phyloP scores from a whole-genome alignment of 2,888 invertebrate genomes.

The Aphidoletes aphidimyza region DNA sequence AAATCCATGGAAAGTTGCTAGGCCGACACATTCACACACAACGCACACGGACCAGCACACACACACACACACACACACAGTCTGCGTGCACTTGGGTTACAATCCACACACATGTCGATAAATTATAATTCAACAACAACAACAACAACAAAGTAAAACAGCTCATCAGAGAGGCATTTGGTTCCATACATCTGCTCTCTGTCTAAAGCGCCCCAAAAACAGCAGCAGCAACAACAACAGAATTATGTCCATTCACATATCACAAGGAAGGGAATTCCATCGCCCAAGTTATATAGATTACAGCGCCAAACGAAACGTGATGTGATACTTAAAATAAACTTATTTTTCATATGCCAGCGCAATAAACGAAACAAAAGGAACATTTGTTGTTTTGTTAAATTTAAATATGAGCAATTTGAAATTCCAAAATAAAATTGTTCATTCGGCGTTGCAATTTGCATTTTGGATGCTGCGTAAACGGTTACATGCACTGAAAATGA shows the following conservation, averaged over 20 bases:
- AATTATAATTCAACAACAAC: too few relatives aligned
- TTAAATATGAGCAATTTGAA: background rate
- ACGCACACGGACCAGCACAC: background rate
- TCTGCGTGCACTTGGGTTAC: background rate
- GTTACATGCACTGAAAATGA: conserved; percentile 35
- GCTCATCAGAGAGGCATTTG: conserved; percentile 23
- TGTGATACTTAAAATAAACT: conserved; percentile 29
- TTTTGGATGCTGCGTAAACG: background rate
- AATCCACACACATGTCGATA: background rate
- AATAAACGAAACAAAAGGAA: background rate
- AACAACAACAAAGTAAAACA: background rate
- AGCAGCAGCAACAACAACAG: background rate
- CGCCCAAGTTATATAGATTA: background rate
- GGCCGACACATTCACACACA: background rate
- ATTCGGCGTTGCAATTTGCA: background rate
- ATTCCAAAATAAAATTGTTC: conserved; percentile 1
- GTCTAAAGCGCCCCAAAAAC: background rate
- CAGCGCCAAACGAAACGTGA: background rate
- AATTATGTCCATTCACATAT: background rate
- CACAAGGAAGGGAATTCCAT: background rate
- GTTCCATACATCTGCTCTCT: conserved; percentile 16
- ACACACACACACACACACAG: background rate
- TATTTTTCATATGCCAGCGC: background rate
- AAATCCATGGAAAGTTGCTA: conserved; percentile 8
- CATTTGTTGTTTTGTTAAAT: too few relatives aligned